Evolutionary conservation across 2,888 invertebrate genomes (phyloP).

Genomic region (Athalia rosae): DNA sequence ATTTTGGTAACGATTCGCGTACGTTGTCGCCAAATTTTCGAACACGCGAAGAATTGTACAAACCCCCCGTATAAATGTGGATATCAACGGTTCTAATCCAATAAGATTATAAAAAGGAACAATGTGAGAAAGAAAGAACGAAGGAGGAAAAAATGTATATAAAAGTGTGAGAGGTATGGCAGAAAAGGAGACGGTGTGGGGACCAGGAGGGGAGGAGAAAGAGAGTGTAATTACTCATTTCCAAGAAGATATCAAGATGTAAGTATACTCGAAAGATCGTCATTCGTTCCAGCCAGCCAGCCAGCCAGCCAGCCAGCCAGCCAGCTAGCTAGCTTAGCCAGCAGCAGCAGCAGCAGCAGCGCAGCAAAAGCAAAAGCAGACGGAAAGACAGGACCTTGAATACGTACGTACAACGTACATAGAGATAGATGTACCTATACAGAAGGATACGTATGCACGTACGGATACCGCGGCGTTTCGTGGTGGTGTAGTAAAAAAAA

Average conservation of each 20-base stretch:
- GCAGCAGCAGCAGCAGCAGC: too few relatives aligned
- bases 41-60: conserved; percentile 2
- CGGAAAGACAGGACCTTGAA: conserved; percentile 4
- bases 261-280: not conserved
- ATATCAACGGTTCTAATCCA: too few relatives aligned
- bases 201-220: not conserved
- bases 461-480: not conserved
- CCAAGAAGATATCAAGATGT: conserved; percentile 9
- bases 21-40: not conserved
- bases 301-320: too few relatives aligned
- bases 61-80: not conserved
- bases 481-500: too few relatives aligned
- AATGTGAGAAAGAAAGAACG: not conserved
- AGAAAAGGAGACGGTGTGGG: not conserved
- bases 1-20: not conserved
- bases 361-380: not conserved
- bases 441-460: not conserved
- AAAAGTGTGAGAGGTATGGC: not conserved
- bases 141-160: not conserved
- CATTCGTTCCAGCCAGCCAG: not conserved
- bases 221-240: conserved; percentile 30
- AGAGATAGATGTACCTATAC: not conserved
- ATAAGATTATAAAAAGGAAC: not conserved
- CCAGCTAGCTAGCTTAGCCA: too few relatives aligned
- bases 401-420: not conserved